Base-by-base conservation (phyloP, 2,113 vertebrate species). In the Zingel zingel region DNA sequence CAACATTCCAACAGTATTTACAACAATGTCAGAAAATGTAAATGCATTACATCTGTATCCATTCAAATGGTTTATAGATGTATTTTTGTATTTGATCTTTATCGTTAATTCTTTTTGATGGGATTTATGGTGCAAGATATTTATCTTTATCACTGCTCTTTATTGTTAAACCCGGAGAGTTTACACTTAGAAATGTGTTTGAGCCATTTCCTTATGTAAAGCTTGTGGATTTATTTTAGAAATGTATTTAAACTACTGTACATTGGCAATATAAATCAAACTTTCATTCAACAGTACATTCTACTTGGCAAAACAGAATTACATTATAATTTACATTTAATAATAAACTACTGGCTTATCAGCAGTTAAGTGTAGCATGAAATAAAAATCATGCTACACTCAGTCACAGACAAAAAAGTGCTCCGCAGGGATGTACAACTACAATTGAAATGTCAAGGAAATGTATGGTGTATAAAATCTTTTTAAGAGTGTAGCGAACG, bases 391-490 rank as follows among this genome's bases (percentile, higher is more conserved):
- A n/a, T n/a, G n/a, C n/a, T n/a, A n/a, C n/a, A n/a, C n/a, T n/a
- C n/a, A n/a, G 69, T 88, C 56, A 81, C 59, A 68, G 66, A 66
- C 81, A 65, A 79, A 72, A 58, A 77, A 59, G 57, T 53, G 25
- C 39, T 83, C 48, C 47, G 73, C 73, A 82, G 85, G 65, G 79
- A 89, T 75, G 75, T 85, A 78, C 56, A 86, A 79, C 74, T 47
- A 74, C 50, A 86, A 93, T 79, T 88, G 90, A 94, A 85, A 91
- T 83, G 92, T 93, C 92, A 92, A 74, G 80, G 80, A 88, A 91
- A 88, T 72, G 79, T 84, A 89, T 61, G 71, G 74, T 58, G 82
- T 88, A 89, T 87, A 94, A 91, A 93, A 90, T 84, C 74, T 74
- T 87, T 92, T 88, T 85, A 78, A 74, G 67, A 70, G 85, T 84